Evolutionary conservation across 2,113 vertebrate species (phyloP).

Genomic region (Notechis scutatus): DNA sequence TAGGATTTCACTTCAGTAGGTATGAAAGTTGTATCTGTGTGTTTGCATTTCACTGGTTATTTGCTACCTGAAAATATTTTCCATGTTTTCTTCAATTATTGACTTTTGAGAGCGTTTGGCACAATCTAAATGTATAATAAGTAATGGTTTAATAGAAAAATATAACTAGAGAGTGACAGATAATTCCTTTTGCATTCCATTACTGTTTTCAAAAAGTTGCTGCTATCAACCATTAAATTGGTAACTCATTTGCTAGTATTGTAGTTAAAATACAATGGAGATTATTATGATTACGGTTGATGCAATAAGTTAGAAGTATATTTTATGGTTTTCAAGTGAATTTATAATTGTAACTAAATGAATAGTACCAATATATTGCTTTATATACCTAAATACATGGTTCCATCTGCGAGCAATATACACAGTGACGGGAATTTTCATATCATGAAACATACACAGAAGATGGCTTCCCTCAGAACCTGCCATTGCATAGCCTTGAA

Average conservation of each 20-base stretch:
- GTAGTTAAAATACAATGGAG: neutral
- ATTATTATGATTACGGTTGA: neutral
- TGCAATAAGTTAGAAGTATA: neutral
- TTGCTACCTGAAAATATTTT: neutral
- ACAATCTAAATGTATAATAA: neutral
- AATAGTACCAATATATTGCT: neutral
- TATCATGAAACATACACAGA: neutral
- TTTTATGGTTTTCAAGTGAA: neutral
- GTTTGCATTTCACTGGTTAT: neutral
- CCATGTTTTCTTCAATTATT: neutral
- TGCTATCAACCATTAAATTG: neutral
- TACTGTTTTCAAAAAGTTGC: neutral
- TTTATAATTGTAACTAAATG: neutral
- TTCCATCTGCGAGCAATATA: neutral
- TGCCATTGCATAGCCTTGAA: neutral
- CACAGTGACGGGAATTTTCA: neutral
- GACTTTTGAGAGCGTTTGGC: neutral
- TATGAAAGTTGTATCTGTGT: neutral
- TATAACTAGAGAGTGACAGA: neutral
- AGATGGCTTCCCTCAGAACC: neutral
- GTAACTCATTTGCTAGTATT: neutral
- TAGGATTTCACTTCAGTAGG: neutral
- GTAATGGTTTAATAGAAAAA: neutral
- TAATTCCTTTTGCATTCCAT: neutral
- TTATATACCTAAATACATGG: neutral